Base-by-base conservation (phyloP, 2,113 vertebrate genomes). In the Cranoglanis bouderius region DNA sequence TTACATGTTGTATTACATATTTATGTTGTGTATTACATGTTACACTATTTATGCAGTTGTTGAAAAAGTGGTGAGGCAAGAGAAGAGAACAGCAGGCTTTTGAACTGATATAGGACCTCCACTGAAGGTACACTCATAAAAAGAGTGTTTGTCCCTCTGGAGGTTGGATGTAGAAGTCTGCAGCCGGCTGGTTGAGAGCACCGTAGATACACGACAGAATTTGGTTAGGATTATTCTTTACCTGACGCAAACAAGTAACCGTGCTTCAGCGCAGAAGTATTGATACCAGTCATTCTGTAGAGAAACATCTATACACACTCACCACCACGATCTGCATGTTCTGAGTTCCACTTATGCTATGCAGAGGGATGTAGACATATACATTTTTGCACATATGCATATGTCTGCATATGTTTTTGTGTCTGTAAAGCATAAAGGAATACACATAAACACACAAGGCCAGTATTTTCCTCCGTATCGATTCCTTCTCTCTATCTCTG, bases 401-500 rank as follows among this genome's bases (percentile, higher is more conserved):
- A 53, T 53, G 14, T 53, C 14, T 16, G 51, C 51, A 53, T 8
- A 35, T 72, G n/a, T n/a, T 86, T 35, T 75, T 75, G 35, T 59
- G 8, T n/a, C 51, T 53, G 49, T 29, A 38, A 32, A 26, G 16
- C 67, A 75, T 57, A 24, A 8, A 43, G 6, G 35, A 38, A 32
- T 16, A 67, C 59, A 57, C 49, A 6, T 49, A 74, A 24, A 67
- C 59, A 57, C 51, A 12, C 67, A 74, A 35, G 16, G 21, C 14
- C 63, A 55, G 55, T 57, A 29, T 53, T 88, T 18, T 88, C 24
- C 24, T 80, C 61, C 7, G 35, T 81, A 88, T 38, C 29, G 86
- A 82, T 82, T 81, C 29, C 29, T 21, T 26, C 26, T 61, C 40
- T 57, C 84, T 86, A 29, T 29, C 8, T 85, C 49, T 82, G 5